These are phyloP conservation scores for Masnerella sp. DNA, from an alignment of 2,888 invertebrate genomes.

Conservation along the genomic window DNA sequence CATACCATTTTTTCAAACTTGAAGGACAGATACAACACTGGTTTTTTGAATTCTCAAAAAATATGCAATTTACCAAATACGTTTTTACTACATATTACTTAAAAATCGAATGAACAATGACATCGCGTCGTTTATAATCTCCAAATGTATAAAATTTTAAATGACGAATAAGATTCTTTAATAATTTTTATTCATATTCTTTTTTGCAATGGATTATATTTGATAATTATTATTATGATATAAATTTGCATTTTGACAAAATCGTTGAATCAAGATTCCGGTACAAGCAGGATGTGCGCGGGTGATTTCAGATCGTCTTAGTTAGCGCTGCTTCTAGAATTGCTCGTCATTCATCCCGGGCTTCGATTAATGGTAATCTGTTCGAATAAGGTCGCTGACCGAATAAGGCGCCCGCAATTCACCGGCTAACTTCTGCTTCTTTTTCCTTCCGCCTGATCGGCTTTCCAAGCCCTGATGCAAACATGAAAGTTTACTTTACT, in stretches of 20 bases:
- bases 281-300: constrained; percentile 69
- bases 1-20: too few relatives aligned
- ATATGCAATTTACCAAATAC: too few relatives aligned
- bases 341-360: constrained; percentile 34
- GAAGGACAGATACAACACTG: too few relatives aligned
- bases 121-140: too few relatives aligned
- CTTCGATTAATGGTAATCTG: constrained; percentile 53
- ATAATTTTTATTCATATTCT: too few relatives aligned
- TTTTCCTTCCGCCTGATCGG: constrained; percentile 60
- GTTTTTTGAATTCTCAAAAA: too few relatives aligned
- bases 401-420: constrained; percentile 40
- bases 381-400: constrained; percentile 47
- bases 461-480: constrained; percentile 56
- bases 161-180: too few relatives aligned
- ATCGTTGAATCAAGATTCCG: constrained; percentile 66
- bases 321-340: constrained; percentile 38
- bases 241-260: constrained; percentile 49
- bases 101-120: too few relatives aligned
- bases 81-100: too few relatives aligned
- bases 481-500: constrained; percentile 75
- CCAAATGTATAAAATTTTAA: too few relatives aligned
- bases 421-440: constrained; percentile 40
- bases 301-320: constrained; percentile 64
- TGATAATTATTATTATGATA: too few relatives aligned
- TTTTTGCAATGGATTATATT: too few relatives aligned